Conservation (phyloP, 2,888 invertebrate species). For the Polietes domitor region DNA sequence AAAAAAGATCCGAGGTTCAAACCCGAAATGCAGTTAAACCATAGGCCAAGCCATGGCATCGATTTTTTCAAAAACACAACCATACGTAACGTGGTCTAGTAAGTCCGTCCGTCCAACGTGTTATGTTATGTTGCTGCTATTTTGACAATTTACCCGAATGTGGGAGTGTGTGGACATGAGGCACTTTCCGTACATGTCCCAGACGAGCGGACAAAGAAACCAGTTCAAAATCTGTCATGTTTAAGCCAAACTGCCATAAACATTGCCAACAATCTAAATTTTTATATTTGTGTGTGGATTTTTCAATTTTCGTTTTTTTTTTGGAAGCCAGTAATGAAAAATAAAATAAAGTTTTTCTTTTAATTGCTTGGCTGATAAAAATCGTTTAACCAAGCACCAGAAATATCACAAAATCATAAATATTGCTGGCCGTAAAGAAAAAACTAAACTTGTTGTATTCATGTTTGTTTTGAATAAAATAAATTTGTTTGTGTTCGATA, state of each 20-base stretch:
- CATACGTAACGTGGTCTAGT: too few relatives aligned
- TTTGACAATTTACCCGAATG: constrained; percentile 49
- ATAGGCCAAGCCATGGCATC: too few relatives aligned
- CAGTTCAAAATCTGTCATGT: constrained; percentile 59
- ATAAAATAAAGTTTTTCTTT: constrained; percentile 47
- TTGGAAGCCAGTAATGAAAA: constrained; percentile 29
- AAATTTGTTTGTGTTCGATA: background rate
- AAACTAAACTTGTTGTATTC: background rate
- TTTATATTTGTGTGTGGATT: background rate
- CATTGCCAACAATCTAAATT: constrained; percentile 38
- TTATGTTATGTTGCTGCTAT: constrained; percentile 14
- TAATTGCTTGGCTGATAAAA: constrained; percentile 61
- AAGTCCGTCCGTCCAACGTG: constrained; percentile 11
- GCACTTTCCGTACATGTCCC: constrained; percentile 35
- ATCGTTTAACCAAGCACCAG: constrained; percentile 42
- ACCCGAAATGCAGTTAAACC: constrained; percentile 33
- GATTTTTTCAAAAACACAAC: too few relatives aligned
- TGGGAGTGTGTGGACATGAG: constrained; percentile 65
- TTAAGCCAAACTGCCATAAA: constrained; percentile 34
- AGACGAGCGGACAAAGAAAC: constrained; percentile 31
- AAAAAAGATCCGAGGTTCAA: background rate
- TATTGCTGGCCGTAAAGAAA: constrained; percentile 13
- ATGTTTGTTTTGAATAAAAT: constrained; percentile 7
- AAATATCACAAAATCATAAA: constrained; percentile 37
- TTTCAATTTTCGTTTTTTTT: background rate